Evolutionary conservation across 2,113 vertebrate genomes (phyloP), one percentile per base, ranked within the genome.

Genomic region (Numenius arquata): DNA sequence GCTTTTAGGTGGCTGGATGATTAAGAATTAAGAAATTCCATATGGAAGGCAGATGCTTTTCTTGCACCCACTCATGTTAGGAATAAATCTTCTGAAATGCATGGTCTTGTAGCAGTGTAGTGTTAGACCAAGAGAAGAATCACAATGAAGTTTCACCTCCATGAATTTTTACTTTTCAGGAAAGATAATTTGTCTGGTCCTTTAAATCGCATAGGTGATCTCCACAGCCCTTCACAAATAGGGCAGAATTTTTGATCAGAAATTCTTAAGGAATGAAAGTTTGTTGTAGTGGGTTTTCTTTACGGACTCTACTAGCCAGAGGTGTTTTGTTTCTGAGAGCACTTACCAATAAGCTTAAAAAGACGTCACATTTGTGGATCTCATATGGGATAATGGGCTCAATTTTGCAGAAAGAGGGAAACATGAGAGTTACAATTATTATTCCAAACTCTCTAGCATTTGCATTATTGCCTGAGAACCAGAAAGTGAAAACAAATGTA

Each of bases 1-100:
- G 77, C 62, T 92, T 71, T 95, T 95, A 92, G 80, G 34, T 72
- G 65, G 58, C 32, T 85, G 77, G 45, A 66, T 94, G 63, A 82
- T 85, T 88, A 92, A 70, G 59, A 88, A 59, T 94, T 66, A 89
- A 81, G 58, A 89, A 48, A 76, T 83, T 68, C 89, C 78, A 67
- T 95, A 66, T 95, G 91, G 89, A 85, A 92, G n/a, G 47, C 91
- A 93, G 87, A 93, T 89, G 94, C 71, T 95, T 82, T 94, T 56
- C 55, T 88, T 95, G 84, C 66, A 38, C 84, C 53, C 76, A 76
- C 77, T 79, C 71, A 9, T 87, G 5, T 72, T 74, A 15, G 45
- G 38, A 93, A 82, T 62, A 80, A 89, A 59, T 93, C 11, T 43
- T 84, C 66, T 62, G 58, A 47, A 76, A 45, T 66, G 22, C 66